A percentile compares a stretch with the other conserved stretches of the same genome.
Evolutionary conservation across 64 coral and sea anemone species (phyloP).

Genomic region (Porites australiensis): DNA sequence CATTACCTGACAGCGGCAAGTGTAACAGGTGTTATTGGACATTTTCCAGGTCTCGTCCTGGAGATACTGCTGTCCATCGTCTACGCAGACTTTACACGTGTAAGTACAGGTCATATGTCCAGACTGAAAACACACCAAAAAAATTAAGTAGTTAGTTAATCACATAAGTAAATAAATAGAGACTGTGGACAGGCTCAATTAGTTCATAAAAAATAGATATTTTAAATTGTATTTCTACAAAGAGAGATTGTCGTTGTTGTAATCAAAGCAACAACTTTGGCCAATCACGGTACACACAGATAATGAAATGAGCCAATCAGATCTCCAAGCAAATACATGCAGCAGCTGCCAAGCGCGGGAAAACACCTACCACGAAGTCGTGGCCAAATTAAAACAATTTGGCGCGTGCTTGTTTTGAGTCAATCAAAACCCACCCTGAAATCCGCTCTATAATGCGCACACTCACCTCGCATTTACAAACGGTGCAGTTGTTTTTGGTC

Average conservation of each 20-base stretch:
- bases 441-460: not conserved
- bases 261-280: too few species aligned
- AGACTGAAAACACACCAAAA: constrained; percentile 8
- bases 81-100: constrained; percentile 60
- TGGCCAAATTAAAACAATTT: too few species aligned
- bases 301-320: too few species aligned
- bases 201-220: too few species aligned
- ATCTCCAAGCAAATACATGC: too few species aligned
- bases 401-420: too few species aligned
- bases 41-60: constrained; percentile 74
- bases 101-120: constrained; percentile 53
- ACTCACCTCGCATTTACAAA: constrained; percentile 78
- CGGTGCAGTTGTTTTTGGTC: constrained; percentile 78
- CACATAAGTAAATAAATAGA: not conserved
- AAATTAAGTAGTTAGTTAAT: not conserved
- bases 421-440: too few species aligned
- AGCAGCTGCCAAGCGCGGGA: too few species aligned
- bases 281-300: too few species aligned
- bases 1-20: constrained; percentile 78
- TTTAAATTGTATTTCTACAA: too few species aligned
- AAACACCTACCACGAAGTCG: too few species aligned
- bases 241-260: too few species aligned
- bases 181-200: not conserved
- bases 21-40: constrained; percentile 54
- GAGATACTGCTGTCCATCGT: constrained; percentile 50